Evolutionary conservation across 2,113 vertebrate genomes (phyloP), one percentile per base, ranked within the genome.

Genomic region (Epinephelus lanceolatus): DNA sequence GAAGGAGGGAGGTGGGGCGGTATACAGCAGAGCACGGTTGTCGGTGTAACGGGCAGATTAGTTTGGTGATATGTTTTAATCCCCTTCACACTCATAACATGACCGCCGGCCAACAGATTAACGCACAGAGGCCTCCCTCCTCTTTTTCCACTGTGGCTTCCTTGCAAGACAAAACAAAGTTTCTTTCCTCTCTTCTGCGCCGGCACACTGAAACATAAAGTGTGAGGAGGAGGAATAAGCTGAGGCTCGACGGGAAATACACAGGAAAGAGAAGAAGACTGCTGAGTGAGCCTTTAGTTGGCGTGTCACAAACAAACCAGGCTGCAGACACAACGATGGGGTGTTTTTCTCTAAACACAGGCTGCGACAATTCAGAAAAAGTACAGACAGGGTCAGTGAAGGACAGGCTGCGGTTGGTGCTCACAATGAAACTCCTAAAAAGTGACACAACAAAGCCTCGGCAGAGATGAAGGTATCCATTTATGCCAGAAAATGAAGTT

Each of bases 1-100:
- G 65, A 27, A 33, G 15, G 66, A 51, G 74, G 33, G 40, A 56
- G 33, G 25, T 17, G 56, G 45, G 52, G 66, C 30, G 5, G 76
- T 55, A 75, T 6, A n/a, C 18, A 59, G n/a, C 4, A 1, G 37
- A 49, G 68, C 40, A 47, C 1, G 40, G 60, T 9, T 68, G 79
- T 25, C 8, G 37, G 88, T 83, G 66, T 84, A 86, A 87, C 66
- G 49, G 49, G 15, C 90, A 73, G 87, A 94, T 93, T 92, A 88
- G 87, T 80, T 80, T 33, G 15, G 45, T 60, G 86, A 91, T 90
- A 79, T 63, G 67, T 87, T 88, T 90, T 87, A 93, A 92, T 90
- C 84, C 84, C 76, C 63, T 45, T 67, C 73, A 82, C 25, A 62
- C 77, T 84, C 79, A 65, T 61, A 84, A 89, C 81, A 76, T 33